Percentiles rank a stretch among this genome's conserved stretches.
These are phyloP conservation scores for Sebastolobus altivelis DNA, from an alignment of 2,797 vertebrate genomes.

Conservation along the genomic window DNA sequence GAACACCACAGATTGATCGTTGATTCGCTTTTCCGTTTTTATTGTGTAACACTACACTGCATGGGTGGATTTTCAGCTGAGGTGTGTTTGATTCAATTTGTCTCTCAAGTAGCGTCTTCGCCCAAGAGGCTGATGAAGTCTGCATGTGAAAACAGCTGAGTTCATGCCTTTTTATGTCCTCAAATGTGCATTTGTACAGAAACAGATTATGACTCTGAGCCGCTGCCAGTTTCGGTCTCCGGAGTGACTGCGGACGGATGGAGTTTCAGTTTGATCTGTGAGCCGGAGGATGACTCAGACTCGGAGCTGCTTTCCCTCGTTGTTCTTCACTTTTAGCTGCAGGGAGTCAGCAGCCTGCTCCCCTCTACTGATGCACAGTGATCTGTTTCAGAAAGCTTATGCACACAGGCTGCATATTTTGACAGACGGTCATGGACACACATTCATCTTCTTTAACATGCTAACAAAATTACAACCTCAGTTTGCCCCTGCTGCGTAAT, in stretches of 20 bases:
- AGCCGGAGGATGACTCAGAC: slow-evolving; percentile 50
- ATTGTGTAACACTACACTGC: not conserved
- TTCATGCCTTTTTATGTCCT: slow-evolving; percentile 13
- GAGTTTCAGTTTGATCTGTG: slow-evolving; percentile 46
- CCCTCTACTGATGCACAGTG: slow-evolving; percentile 24
- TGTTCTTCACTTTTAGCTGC: slow-evolving; percentile 30
- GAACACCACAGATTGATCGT: not conserved
- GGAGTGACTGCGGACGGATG: slow-evolving; percentile 15
- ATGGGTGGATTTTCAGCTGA: not conserved
- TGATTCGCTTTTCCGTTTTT: not conserved
- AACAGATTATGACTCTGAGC: slow-evolving; percentile 36
- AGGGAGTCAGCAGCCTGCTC: slow-evolving; percentile 30
- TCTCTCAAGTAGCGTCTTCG: not conserved
- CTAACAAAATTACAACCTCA: slow-evolving; percentile 55
- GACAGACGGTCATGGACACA: not conserved
- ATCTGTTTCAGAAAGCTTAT: slow-evolving; percentile 33
- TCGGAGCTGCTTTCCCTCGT: slow-evolving; percentile 19
- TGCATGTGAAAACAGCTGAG: slow-evolving; percentile 26
- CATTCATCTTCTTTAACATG: slow-evolving; percentile 56
- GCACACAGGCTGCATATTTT: not conserved
- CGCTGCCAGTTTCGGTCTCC: slow-evolving; percentile 40
- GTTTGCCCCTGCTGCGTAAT: slow-evolving; percentile 65
- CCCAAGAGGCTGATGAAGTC: not conserved
- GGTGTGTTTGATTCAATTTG: slow-evolving; percentile 7
- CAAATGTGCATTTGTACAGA: slow-evolving; percentile 21